Percentiles rank a stretch among this genome's conserved stretches.
Evolutionary conservation across 2,113 vertebrate genomes (phyloP).

Genomic region (Andinoacara biseriatus): DNA sequence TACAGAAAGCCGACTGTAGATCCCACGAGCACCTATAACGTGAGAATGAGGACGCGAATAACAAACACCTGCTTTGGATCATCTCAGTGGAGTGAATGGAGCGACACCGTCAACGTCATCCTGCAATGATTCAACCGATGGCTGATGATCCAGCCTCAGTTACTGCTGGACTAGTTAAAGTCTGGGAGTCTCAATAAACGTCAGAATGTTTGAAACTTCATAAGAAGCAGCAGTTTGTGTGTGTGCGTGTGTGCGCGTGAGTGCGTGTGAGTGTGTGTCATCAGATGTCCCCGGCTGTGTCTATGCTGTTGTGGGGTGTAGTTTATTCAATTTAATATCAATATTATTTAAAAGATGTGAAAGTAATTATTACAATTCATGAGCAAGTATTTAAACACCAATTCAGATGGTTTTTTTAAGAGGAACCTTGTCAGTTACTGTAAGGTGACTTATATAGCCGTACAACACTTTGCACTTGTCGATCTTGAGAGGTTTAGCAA

Average conservation of each 20-base stretch:
- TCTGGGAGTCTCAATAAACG: background rate
- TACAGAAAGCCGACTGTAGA: conserved; percentile 26
- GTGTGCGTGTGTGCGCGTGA: too few species aligned
- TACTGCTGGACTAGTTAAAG: background rate
- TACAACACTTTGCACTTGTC: too few species aligned
- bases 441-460: too few species aligned
- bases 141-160: background rate
- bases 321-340: too few species aligned
- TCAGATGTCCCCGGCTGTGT: conserved; percentile 51
- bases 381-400: too few species aligned
- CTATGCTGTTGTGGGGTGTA: conserved; percentile 55
- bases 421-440: too few species aligned
- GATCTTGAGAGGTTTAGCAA: too few species aligned
- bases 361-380: too few species aligned
- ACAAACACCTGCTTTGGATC: fast-evolving
- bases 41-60: conserved; percentile 50
- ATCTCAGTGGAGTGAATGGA: conserved; percentile 60
- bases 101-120: conserved; percentile 32
- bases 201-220: background rate
- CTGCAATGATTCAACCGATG: background rate
- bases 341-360: too few species aligned
- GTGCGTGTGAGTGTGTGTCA: too few species aligned
- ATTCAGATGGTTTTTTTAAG: too few species aligned
- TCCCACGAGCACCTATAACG: conserved; percentile 22
- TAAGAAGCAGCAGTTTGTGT: background rate